phyloP scores from a whole-genome alignment of 2,113 vertebrate genomes.

The Polyodon spathula region DNA sequence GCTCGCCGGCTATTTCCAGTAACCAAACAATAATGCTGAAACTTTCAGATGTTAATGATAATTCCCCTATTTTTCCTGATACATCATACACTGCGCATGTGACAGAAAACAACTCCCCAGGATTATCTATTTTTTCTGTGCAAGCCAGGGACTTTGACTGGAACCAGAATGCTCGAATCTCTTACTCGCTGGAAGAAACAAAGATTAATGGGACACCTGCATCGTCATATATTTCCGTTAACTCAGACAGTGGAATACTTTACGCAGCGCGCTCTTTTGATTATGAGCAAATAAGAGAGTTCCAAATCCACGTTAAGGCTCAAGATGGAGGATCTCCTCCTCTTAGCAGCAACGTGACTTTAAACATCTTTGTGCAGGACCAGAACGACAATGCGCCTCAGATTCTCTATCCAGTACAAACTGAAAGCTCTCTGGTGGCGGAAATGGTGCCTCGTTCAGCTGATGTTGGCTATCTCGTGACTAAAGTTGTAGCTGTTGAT shows the following conservation, averaged over 20 bases:
- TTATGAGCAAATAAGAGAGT: slow-evolving; percentile 48
- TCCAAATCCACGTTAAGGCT: no score
- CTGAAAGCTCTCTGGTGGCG: slow-evolving; percentile 26
- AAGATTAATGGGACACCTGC: slow-evolving; percentile 9
- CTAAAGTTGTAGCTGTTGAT: slow-evolving; percentile 31
- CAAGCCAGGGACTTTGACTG: slow-evolving; percentile 47
- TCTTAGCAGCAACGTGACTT: no score
- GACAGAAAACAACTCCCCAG: slow-evolving; percentile 41
- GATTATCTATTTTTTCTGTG: slow-evolving; percentile 30
- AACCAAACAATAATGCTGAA: slow-evolving; percentile 23
- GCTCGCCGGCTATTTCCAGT: slow-evolving; percentile 30
- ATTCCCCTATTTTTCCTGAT: slow-evolving; percentile 34
- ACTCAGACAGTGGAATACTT: slow-evolving; percentile 40
- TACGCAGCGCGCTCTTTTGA: slow-evolving; percentile 36
- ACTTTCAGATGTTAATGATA: slow-evolving; percentile 36
- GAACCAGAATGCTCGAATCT: slow-evolving; percentile 26
- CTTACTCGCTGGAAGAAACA: slow-evolving; percentile 22
- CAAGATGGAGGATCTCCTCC: no score
- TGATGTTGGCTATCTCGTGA: slow-evolving; percentile 26
- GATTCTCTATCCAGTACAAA: slow-evolving; percentile 42
- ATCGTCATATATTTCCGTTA: slow-evolving; percentile 35
- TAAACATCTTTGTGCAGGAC: no score
- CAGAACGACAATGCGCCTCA: slow-evolving; percentile 56
- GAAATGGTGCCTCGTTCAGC: slow-evolving; percentile 46
- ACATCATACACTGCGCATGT: slow-evolving; percentile 36